Percentiles rank a stretch among this genome's conserved stretches.
Conservation (phyloP, 2,113 vertebrate genomes). For the Gallinago paraguaiae region DNA sequence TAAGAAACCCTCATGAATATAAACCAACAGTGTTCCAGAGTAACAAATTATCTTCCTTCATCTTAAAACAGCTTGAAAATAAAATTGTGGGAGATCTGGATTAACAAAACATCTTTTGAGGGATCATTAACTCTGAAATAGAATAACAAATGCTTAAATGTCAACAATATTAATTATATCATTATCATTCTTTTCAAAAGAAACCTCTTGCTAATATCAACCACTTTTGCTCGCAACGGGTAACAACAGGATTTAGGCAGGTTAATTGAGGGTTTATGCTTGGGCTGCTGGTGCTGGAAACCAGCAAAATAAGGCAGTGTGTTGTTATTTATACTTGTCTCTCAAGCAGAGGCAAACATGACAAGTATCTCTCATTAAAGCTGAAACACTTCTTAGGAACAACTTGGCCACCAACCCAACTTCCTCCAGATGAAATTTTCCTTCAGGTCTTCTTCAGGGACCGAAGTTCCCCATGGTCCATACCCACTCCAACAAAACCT, state of each 20-base stretch:
- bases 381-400: neutral
- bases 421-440: neutral
- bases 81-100: neutral
- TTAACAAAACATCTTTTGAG: neutral
- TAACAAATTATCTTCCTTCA: neutral
- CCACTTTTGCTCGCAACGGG: neutral
- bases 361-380: neutral
- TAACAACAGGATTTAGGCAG: neutral
- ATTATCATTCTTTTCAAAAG: neutral
- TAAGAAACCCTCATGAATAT: neutral
- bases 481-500: neutral
- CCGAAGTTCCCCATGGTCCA: neutral
- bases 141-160: conserved; percentile 17
- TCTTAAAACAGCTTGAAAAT: neutral
- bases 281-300: neutral
- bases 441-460: neutral
- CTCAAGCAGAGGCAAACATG: neutral
- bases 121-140: conserved; percentile 23
- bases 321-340: neutral
- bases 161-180: conserved; percentile 10
- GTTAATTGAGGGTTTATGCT: neutral
- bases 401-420: neutral
- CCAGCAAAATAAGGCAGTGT: neutral
- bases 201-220: neutral
- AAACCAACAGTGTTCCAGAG: neutral